These are phyloP conservation scores for Drosophila sproati DNA, from an alignment of 1,140 invertebrate genomes.

Conservation along the genomic window DNA sequence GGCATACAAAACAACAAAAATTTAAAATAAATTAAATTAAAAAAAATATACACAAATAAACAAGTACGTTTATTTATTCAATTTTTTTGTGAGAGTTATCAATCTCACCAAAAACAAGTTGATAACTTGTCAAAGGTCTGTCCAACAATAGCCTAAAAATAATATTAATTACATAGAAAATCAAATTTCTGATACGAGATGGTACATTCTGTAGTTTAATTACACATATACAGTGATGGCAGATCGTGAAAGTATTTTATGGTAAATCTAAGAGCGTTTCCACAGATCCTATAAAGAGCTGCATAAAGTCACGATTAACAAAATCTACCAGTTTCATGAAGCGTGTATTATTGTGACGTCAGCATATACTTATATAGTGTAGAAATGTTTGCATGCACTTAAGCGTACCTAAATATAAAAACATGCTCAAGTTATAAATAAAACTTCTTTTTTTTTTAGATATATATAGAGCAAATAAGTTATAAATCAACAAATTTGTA, in stretches of 20 bases:
- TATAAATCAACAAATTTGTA: too few relatives aligned
- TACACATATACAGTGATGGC: not conserved
- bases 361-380: not conserved
- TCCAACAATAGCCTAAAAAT: constrained; percentile 48
- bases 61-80: not conserved
- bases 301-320: not conserved
- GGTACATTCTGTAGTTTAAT: not conserved
- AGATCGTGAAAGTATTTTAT: too few relatives aligned
- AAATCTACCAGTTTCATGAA: not conserved
- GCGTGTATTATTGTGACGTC: not conserved
- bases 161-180: not conserved
- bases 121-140: constrained; percentile 60
- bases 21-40: not conserved
- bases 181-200: not conserved
- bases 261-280: not conserved
- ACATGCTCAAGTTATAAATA: too few relatives aligned
- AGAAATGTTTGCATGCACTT: too few relatives aligned
- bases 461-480: too few relatives aligned
- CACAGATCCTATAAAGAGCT: not conserved
- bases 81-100: constrained; percentile 38
- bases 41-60: not conserved
- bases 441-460: too few relatives aligned
- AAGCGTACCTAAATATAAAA: too few relatives aligned
- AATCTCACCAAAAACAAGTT: not conserved
- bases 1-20: not conserved